Evolutionary conservation across 2,888 invertebrate species (phyloP).

Genomic region (Ennomos fuscantarius): DNA sequence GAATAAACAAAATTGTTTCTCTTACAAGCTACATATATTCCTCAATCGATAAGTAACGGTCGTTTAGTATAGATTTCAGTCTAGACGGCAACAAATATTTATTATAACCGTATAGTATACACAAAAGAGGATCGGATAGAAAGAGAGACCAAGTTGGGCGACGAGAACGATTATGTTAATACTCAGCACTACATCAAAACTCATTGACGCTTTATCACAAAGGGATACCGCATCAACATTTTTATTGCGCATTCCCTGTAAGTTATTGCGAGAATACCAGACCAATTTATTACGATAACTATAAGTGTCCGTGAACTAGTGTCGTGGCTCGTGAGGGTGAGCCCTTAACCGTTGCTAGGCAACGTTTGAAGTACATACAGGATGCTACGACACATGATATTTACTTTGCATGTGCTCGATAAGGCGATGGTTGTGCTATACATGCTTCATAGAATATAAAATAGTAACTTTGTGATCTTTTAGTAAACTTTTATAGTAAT

Average conservation of each 20-base stretch:
- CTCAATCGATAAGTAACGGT: background rate
- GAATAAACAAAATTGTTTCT: slow-evolving; percentile 17
- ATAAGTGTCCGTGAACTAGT: slow-evolving; percentile 81
- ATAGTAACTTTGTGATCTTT: too few relatives aligned
- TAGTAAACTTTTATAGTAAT: too few relatives aligned
- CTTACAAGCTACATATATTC: slow-evolving; percentile 7
- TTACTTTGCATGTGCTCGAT: slow-evolving; percentile 10
- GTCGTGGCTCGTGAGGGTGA: slow-evolving; percentile 66
- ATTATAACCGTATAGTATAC: slow-evolving; percentile 19
- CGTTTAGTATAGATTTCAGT: slow-evolving; percentile 8
- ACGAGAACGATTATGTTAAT: slow-evolving; percentile 40
- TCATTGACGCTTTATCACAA: slow-evolving; percentile 48
- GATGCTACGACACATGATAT: slow-evolving; percentile 14
- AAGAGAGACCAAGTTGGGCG: slow-evolving; percentile 27
- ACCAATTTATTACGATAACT: slow-evolving; percentile 82
- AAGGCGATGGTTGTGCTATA: slow-evolving; percentile 7
- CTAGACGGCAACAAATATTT: slow-evolving; percentile 7
- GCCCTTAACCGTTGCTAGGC: slow-evolving; percentile 61
- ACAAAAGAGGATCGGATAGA: slow-evolving; percentile 24
- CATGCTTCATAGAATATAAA: too few relatives aligned
- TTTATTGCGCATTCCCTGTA: slow-evolving; percentile 68
- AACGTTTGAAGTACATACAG: slow-evolving; percentile 45
- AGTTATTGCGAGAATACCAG: slow-evolving; percentile 77
- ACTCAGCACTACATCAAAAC: slow-evolving; percentile 42
- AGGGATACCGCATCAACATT: slow-evolving; percentile 57